These are phyloP conservation scores for Dyspetes luteomarginatus DNA, from an alignment of 2,888 invertebrate genomes.

Conservation along the genomic window DNA sequence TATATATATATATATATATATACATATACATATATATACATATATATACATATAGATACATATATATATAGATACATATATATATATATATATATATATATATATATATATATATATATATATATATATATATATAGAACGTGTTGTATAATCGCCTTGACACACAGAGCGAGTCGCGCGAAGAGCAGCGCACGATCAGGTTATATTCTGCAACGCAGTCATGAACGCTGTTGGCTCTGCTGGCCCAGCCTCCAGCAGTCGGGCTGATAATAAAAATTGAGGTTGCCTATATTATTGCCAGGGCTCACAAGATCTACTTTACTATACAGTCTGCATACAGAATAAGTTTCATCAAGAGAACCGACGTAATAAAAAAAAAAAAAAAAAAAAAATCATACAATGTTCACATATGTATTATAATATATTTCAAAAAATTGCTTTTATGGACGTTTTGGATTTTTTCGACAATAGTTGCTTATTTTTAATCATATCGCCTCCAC, in stretches of 20 bases:
- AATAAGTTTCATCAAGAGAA: conserved; percentile 20
- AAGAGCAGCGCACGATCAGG: conserved; percentile 44
- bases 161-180: conserved; percentile 63
- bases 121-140: conserved; percentile 40
- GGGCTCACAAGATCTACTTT: conserved; percentile 45
- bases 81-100: conserved; percentile 3
- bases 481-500: too few relatives aligned
- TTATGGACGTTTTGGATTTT: too few relatives aligned
- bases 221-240: conserved; percentile 59
- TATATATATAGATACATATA: conserved; percentile 14
- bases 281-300: conserved; percentile 59
- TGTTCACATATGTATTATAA: too few relatives aligned
- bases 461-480: too few relatives aligned
- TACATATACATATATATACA: conserved; percentile 13
- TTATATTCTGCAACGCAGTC: conserved; percentile 63
- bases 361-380: too few relatives aligned
- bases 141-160: conserved; percentile 70
- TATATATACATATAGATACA: neutral
- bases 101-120: conserved; percentile 27
- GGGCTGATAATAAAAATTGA: conserved; percentile 69
- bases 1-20: conserved; percentile 33
- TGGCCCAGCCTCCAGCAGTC: conserved; percentile 65
- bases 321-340: conserved; percentile 65
- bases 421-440: too few relatives aligned
- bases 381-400: too few relatives aligned